Percentiles rank a stretch among this genome's conserved stretches.
These are phyloP conservation scores for Apotomis capreana DNA, from an alignment of 2,888 invertebrate genomes.

Conservation along the genomic window DNA sequence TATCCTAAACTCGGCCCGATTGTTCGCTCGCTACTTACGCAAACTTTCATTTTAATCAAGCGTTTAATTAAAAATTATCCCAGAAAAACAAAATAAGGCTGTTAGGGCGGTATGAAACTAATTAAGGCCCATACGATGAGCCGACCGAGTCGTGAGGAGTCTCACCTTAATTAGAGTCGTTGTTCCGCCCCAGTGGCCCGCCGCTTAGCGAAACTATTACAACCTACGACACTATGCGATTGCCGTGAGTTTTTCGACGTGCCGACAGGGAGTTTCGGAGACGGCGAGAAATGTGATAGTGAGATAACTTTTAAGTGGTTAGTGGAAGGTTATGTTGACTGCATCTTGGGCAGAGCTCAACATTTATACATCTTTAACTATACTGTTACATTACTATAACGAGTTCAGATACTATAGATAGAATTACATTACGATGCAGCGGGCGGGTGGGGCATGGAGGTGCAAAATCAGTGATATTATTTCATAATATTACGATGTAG, in stretches of 20 bases:
- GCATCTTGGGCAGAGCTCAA: too few species aligned
- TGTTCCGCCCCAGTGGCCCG: constrained; percentile 73
- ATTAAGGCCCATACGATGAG: constrained; percentile 82
- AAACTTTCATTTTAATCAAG: constrained; percentile 84
- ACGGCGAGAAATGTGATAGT: not conserved
- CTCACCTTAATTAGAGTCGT: constrained; percentile 78
- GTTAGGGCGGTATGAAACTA: constrained; percentile 82
- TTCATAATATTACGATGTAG: too few species aligned
- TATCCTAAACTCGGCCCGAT: constrained; percentile 83
- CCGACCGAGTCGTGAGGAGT: constrained; percentile 76
- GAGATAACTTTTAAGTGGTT: too few species aligned
- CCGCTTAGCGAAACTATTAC: constrained; percentile 74
- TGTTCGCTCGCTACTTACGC: constrained; percentile 83
- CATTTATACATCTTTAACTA: too few species aligned
- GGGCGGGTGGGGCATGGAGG: too few species aligned
- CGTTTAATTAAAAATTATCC: constrained; percentile 84
- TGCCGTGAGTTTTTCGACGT: constrained; percentile 19
- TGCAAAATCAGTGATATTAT: too few species aligned
- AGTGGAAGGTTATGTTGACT: too few species aligned
- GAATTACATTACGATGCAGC: too few species aligned
- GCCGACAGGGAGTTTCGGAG: constrained; percentile 1
- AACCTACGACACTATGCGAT: constrained; percentile 25
- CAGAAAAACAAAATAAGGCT: constrained; percentile 84
- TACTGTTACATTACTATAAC: too few species aligned
- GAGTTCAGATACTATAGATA: too few species aligned